Percentiles rank a stretch among this genome's conserved stretches.
phyloP scores from a whole-genome alignment of 2,888 invertebrate genomes.

The Pseudanteris insignis region DNA sequence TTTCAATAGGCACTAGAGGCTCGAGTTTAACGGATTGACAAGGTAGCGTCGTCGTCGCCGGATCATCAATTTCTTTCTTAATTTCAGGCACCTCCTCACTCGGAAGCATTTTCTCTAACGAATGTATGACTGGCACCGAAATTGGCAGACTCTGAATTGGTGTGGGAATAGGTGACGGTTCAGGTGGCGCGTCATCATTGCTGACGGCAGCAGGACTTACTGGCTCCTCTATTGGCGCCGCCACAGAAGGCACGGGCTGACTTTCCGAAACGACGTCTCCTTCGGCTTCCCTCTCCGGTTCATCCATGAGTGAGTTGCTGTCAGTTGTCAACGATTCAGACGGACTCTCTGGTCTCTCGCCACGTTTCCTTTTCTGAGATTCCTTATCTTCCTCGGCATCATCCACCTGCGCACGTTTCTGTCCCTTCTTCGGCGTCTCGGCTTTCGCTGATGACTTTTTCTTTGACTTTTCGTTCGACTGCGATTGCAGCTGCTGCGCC shows the following conservation, averaged over 20 bases:
- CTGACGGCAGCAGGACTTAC: constrained; percentile 42
- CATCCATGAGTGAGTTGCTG: constrained; percentile 83
- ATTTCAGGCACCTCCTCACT: constrained; percentile 55
- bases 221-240: constrained; percentile 47
- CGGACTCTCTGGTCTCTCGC: constrained; percentile 77
- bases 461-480: constrained; percentile 68
- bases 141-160: constrained; percentile 59
- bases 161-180: constrained; percentile 55
- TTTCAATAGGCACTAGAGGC: constrained; percentile 46
- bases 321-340: constrained; percentile 86
- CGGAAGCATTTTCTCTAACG: constrained; percentile 53
- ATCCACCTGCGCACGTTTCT: constrained; percentile 71
- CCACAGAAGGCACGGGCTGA: constrained; percentile 48
- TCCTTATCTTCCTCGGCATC: constrained; percentile 71
- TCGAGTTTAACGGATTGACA: constrained; percentile 56
- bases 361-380: constrained; percentile 71
- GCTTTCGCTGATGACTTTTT: constrained; percentile 61
- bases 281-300: constrained; percentile 67
- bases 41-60: constrained; percentile 54
- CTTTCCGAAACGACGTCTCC: constrained; percentile 54
- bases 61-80: constrained; percentile 54
- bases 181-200: constrained; percentile 47
- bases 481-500: constrained; percentile 49
- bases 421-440: constrained; percentile 68
- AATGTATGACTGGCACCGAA: constrained; percentile 62